Percentiles rank a stretch among this genome's conserved stretches.
phyloP scores from a whole-genome alignment of 2,113 vertebrate genomes.

The Nerophis lumbriciformis region DNA sequence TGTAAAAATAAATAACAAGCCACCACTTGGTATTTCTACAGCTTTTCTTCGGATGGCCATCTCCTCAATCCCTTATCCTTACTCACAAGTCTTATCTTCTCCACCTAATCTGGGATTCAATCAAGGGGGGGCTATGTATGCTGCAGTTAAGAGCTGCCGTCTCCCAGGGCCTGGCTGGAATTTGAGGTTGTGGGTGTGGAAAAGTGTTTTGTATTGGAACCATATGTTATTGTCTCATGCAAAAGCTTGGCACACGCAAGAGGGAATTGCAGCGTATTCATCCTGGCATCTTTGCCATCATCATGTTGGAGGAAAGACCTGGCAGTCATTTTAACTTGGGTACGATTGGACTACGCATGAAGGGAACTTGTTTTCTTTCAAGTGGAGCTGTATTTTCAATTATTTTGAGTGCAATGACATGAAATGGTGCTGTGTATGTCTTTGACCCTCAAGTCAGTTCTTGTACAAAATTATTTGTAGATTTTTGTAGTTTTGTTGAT shows the following conservation, averaged over 20 bases:
- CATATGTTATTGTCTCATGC: conserved; percentile 66
- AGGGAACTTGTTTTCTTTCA: conserved; percentile 22
- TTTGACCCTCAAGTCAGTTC: too few relatives aligned
- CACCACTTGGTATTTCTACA: conserved; percentile 45
- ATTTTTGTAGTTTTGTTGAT: too few relatives aligned
- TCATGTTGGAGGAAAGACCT: conserved; percentile 33
- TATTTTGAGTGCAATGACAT: conserved; percentile 27
- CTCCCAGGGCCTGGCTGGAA: conserved; percentile 70
- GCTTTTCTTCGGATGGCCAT: conserved; percentile 46
- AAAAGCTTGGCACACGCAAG: conserved; percentile 52
- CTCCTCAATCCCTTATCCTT: conserved; percentile 47
- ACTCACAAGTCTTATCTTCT: conserved; percentile 65
- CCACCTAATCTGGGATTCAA: conserved; percentile 70
- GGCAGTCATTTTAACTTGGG: conserved; percentile 28
- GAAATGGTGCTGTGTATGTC: conserved; percentile 41
- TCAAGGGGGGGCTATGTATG: conserved; percentile 48
- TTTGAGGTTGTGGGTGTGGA: conserved; percentile 71
- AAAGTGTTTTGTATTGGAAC: conserved; percentile 74
- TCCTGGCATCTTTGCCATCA: conserved; percentile 45
- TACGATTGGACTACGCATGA: conserved; percentile 28
- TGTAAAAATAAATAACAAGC: conserved; percentile 34
- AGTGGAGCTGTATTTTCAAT: conserved; percentile 41
- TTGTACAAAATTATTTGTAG: too few relatives aligned
- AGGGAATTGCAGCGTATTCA: conserved; percentile 58
- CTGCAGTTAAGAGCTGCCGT: conserved; percentile 54